Conservation (phyloP, 2,797 vertebrate genomes). For the Sebastes kiyomatsui region DNA sequence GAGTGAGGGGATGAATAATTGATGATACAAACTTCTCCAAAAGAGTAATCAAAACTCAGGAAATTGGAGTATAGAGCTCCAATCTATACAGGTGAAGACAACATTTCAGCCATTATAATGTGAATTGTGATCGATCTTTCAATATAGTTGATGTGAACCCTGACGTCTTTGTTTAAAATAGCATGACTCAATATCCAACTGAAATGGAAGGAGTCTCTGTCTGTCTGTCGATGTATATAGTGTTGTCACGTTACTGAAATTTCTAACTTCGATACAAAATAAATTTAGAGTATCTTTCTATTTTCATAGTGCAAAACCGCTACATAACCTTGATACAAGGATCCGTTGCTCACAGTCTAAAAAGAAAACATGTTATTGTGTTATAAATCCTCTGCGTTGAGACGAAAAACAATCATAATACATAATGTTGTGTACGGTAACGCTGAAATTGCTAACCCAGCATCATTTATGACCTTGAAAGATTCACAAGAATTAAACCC, state of each 20-base stretch:
- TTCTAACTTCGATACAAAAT: not conserved
- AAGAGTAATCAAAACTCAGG: constrained; percentile 54
- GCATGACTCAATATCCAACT: constrained; percentile 4
- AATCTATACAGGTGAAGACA: constrained; percentile 29
- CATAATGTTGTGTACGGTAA: not conserved
- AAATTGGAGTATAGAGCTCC: constrained; percentile 26
- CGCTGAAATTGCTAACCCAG: constrained; percentile 1
- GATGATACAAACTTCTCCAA: constrained; percentile 63
- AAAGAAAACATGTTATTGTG: not conserved
- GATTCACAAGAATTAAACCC: constrained; percentile 31
- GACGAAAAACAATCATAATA: not conserved
- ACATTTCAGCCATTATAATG: constrained; percentile 21
- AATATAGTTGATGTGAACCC: constrained; percentile 31
- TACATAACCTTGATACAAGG: not conserved
- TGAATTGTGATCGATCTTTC: constrained; percentile 43
- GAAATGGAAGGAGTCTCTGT: not conserved
- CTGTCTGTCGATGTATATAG: not conserved
- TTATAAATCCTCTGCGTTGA: not conserved
- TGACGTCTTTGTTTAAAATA: constrained; percentile 22
- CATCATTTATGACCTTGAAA: constrained; percentile 20
- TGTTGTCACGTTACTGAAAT: no score
- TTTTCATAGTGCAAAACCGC: not conserved
- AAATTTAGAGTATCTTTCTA: not conserved
- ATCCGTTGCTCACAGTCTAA: not conserved
- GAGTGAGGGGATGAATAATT: constrained; percentile 69